Evolutionary conservation across 2,113 vertebrate genomes (phyloP).

Genomic region (Galbula dea): DNA sequence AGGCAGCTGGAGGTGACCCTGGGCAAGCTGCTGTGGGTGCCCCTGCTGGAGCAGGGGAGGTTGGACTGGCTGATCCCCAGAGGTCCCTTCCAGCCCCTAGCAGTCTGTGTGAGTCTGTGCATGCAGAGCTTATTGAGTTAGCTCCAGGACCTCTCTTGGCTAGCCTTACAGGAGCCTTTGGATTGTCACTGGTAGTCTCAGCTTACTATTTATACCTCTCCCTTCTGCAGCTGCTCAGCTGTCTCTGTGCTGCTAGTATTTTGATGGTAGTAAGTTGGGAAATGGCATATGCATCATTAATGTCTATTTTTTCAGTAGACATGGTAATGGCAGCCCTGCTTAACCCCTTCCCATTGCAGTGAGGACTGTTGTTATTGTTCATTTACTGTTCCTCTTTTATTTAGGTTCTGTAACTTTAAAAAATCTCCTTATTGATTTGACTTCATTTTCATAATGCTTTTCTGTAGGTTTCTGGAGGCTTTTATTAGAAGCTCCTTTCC

Average conservation of each 20-base stretch:
- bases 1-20: too few relatives aligned
- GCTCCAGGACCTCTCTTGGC: background rate
- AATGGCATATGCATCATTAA: background rate
- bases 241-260: background rate
- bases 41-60: too few relatives aligned
- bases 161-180: background rate
- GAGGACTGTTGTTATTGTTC: background rate
- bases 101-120: too few relatives aligned
- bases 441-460: background rate
- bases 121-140: background rate
- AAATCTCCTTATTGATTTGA: background rate
- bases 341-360: background rate
- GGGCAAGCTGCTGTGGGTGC: too few relatives aligned
- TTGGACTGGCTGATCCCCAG: too few relatives aligned
- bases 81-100: too few relatives aligned
- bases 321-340: background rate
- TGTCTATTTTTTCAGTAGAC: background rate
- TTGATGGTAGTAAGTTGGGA: background rate
- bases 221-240: background rate
- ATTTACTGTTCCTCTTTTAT: background rate
- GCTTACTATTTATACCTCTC: background rate
- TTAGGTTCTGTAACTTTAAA: background rate
- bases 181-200: background rate
- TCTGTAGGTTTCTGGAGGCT: background rate
- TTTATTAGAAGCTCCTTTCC: constrained; percentile 23